phyloP scores from a whole-genome alignment of 2,888 invertebrate species.

The Dryocosmus kuriphilus region DNA sequence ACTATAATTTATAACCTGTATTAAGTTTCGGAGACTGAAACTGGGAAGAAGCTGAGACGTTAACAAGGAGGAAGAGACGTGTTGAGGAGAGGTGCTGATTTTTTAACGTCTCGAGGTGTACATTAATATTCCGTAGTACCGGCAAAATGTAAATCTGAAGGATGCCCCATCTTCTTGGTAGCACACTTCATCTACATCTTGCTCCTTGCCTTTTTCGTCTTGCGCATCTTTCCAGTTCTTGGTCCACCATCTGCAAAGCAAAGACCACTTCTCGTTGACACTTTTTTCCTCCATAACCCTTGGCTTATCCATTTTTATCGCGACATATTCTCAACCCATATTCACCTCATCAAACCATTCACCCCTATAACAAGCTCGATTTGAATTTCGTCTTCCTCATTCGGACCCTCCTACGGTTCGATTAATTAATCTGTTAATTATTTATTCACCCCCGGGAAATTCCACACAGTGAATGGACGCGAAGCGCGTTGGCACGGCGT shows the following conservation, averaged over 20 bases:
- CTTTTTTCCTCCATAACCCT: not conserved
- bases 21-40: constrained; percentile 29
- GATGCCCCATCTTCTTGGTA: constrained; percentile 49
- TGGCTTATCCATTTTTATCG: constrained; percentile 20
- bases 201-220: constrained; percentile 49
- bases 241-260: constrained; percentile 32
- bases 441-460: constrained; percentile 62
- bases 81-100: constrained; percentile 51
- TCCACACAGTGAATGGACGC: constrained; percentile 52
- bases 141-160: constrained; percentile 63
- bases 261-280: constrained; percentile 25
- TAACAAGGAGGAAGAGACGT: constrained; percentile 46
- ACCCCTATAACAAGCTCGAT: constrained; percentile 26
- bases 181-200: constrained; percentile 47
- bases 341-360: not conserved
- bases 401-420: constrained; percentile 51
- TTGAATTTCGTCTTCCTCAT: constrained; percentile 49
- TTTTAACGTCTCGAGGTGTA: constrained; percentile 60
- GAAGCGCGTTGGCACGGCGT: constrained; percentile 35
- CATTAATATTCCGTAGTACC: constrained; percentile 62
- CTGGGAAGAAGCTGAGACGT: constrained; percentile 30
- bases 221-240: constrained; percentile 43
- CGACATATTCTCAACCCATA: constrained; percentile 8
- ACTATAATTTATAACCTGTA: constrained; percentile 38
- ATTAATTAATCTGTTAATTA: constrained; percentile 63